Base-by-base conservation (phyloP, 1,140 invertebrate species). In the Drosophila punjabiensis region DNA sequence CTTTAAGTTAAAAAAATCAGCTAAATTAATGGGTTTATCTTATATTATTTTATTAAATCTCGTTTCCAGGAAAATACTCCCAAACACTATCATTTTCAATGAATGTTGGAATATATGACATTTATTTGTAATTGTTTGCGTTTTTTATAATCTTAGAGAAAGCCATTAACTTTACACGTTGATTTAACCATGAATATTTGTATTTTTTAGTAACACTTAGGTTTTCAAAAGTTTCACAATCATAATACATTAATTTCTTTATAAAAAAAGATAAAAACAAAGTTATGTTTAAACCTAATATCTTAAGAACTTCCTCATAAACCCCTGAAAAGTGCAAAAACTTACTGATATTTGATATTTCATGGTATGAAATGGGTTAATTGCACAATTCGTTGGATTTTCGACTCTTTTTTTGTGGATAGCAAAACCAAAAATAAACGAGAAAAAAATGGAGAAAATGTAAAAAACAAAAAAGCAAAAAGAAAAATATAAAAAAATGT, bases 371-470 rank as follows among this genome's bases (percentile, higher is more conserved):
- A 74, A 74, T 62, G 70, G 68, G 68, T 74, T 74, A 74, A 74
- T 74, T 74, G 70, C 70, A 74, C 55, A 74, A 74, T 62, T 35
- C 24, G 35, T 32, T 70, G 48, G 48, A 70, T 70, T 70, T 70
- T 56, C 24, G n/a, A 55, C 63, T 52, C 35, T 69, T 41, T 56
- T 56, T 69, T 20, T 13, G 56, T 45, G 65, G 41, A 20, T 35
- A n/a, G 59, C 59, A 30, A 52, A 60, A 24, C 13, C 4, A 60
- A 73, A 41, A 71, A 11, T 10, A 18, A 35, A 32, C 20, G 7
- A 45, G 16, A 28, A 33, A 30, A 58, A 62, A 39, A 7, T 58
- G 5, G 14, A 58, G 35, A 35, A 53, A 66, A 33, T 20, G 32
- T 9, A 71, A 71, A 50, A 56, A 71, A 20, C 6, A 16, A 18